phyloP scores from a whole-genome alignment of 2,797 vertebrate genomes.

The Diceros bicornis region DNA sequence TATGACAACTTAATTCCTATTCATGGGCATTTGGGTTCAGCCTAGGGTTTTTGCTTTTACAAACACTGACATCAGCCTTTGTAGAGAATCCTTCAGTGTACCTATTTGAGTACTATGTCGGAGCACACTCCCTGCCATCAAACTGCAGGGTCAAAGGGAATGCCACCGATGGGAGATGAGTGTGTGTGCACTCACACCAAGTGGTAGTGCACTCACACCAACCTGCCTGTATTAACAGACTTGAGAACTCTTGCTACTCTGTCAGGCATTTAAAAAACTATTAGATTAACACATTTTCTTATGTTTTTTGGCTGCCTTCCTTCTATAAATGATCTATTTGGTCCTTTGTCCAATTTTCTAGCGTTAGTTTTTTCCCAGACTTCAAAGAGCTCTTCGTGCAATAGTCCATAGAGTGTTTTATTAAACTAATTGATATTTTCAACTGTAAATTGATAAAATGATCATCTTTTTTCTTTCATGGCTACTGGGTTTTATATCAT shows the following conservation, averaged over 20 bases:
- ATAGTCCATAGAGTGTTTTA: neutral
- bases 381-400: slow-evolving; percentile 31
- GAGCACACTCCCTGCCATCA: neutral
- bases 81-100: neutral
- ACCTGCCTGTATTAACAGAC: neutral
- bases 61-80: neutral
- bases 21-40: neutral
- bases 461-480: neutral
- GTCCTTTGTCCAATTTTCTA: neutral
- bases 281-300: slow-evolving; percentile 35
- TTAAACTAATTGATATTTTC: neutral
- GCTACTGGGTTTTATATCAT: neutral
- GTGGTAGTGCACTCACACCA: neutral
- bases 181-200: neutral
- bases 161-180: neutral
- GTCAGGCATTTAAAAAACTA: slow-evolving; percentile 10
- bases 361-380: neutral
- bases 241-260: neutral
- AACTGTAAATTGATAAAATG: neutral
- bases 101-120: neutral
- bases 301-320: neutral
- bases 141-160: neutral
- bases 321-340: slow-evolving; percentile 21
- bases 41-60: neutral
- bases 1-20: neutral